Evolutionary conservation across 2,797 vertebrate species (phyloP).

Genomic region (Pachyuromys duprasi): DNA sequence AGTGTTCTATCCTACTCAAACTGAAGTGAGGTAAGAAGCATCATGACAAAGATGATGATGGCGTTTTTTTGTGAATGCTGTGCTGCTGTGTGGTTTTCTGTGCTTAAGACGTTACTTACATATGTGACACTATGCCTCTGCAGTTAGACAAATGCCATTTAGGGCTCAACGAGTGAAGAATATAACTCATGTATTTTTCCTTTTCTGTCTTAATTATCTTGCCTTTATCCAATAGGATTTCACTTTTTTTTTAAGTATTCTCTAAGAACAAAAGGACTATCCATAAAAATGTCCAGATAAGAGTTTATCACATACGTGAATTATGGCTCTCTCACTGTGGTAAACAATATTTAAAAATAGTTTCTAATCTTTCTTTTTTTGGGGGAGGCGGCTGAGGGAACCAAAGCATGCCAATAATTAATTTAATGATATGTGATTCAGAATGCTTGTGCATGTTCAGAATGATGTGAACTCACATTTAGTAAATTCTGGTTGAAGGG

Average conservation of each 20-base stretch:
- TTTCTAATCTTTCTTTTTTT: not conserved
- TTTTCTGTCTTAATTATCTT: not conserved
- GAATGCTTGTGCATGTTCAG: not conserved
- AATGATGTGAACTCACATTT: not conserved
- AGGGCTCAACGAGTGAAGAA: not conserved
- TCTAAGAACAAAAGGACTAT: not conserved
- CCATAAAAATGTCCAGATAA: not conserved
- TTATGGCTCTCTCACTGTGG: not conserved
- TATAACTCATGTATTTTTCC: not conserved
- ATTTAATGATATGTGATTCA: constrained; percentile 33
- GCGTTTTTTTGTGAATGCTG: too few species aligned
- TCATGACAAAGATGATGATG: not conserved
- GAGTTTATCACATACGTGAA: constrained; percentile 3
- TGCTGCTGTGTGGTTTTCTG: not conserved
- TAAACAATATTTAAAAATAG: constrained; percentile 20
- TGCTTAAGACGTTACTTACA: not conserved
- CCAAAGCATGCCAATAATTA: not conserved
- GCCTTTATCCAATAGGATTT: not conserved
- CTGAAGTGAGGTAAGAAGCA: not conserved
- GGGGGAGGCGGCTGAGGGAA: not conserved
- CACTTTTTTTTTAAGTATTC: not conserved
- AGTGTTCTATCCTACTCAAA: not conserved
- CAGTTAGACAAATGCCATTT: not conserved
- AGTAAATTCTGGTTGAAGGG: not conserved
- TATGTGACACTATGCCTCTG: not conserved